phyloP scores from a whole-genome alignment of 2,888 invertebrate species.

The Eupithecia pulchellata region DNA sequence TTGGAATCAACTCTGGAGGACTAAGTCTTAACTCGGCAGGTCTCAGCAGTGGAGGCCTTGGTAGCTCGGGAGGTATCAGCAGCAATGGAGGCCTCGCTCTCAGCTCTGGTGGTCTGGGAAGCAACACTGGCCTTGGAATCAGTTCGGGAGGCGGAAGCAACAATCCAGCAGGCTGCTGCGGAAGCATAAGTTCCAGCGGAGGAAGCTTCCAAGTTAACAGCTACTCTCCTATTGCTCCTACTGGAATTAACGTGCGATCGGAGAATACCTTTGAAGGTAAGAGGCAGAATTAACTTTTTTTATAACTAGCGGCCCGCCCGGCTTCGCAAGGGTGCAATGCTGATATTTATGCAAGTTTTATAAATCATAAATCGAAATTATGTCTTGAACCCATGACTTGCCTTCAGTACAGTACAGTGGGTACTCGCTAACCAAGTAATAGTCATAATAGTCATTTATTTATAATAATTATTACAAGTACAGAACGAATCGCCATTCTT shows the following conservation, averaged over 20 bases:
- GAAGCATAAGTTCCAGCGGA: not conserved
- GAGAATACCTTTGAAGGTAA: conserved; percentile 10
- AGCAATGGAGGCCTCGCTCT: not conserved
- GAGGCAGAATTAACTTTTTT: not conserved
- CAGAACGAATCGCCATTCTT: no score
- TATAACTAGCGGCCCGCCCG: no score
- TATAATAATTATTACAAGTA: no score
- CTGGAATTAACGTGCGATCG: conserved; percentile 8
- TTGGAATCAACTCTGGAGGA: not conserved
- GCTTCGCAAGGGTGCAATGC: no score
- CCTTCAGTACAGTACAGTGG: no score
- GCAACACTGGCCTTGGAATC: not conserved
- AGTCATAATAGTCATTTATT: no score
- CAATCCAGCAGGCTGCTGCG: conserved; percentile 2
- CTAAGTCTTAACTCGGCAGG: not conserved
- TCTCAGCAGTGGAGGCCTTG: not conserved
- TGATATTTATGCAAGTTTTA: no score
- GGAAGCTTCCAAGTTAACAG: conserved; percentile 11
- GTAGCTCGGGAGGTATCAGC: not conserved
- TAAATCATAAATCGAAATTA: no score
- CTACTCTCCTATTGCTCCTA: conserved; percentile 4
- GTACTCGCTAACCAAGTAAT: no score
- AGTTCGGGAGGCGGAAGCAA: not conserved
- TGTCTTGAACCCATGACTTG: no score
- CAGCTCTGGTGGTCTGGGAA: not conserved